Evolutionary conservation across 2,113 vertebrate species (phyloP), one percentile per base, ranked within the genome.

Genomic region (Urocitellus parryii): DNA sequence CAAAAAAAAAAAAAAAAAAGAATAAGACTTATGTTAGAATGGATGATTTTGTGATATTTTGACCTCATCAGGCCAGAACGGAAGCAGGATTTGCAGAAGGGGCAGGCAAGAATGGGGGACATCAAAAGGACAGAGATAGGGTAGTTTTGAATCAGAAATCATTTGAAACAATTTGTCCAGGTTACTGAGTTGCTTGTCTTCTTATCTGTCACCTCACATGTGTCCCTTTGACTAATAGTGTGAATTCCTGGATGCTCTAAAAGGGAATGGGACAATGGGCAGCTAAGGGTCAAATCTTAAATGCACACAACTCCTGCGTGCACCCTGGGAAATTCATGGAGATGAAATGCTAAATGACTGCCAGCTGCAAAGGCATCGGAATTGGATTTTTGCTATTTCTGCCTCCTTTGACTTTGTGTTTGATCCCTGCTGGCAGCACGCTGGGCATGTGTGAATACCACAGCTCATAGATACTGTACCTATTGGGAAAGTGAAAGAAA

Each of bases 351-450:
- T 97, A 92, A 98, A 77, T 72, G 93, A 73, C 90, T 72, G 87
- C 32, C 37, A 97, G 81, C 73, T 72, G 63, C 61, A 95, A 96
- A 92, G 70, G 85, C 96, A 92, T 83, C 4, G 1, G 96, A 94
- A 95, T 89, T 91, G 96, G 81, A 96, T 88, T 97, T 97, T 94
- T 98, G 96, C 97, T 97, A 77, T 97, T 96, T 97, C 95, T 98
- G 92, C 90, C 90, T 96, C 96, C 94, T 96, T 97, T 83, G 96
- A 97, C 96, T 97, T 90, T 92, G 51, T 81, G 94, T 97, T 97
- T 97, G 96, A 98, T 97, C 96, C 95, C 90, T 95, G 96, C 88
- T 70, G 81, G 84, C 93, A 96, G 90, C 97, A 96, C 0, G 45
- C 95, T 96, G 97, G 63, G 96, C 80, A 65, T 79, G 68, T 97